Evolutionary conservation across 2,113 vertebrate genomes (phyloP).

Genomic region (Equus quagga): DNA sequence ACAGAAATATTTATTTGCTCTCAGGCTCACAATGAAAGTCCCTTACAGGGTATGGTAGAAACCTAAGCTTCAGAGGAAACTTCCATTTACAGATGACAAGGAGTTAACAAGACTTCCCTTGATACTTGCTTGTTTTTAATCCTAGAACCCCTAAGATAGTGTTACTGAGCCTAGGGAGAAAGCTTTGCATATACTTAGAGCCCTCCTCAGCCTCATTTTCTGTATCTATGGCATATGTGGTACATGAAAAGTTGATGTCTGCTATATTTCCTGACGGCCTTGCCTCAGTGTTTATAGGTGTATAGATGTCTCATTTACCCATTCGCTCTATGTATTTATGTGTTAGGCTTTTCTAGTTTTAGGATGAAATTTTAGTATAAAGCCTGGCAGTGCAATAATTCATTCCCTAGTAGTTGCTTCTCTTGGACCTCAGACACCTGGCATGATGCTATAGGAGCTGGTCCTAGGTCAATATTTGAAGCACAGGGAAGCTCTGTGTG

Average conservation of each 20-base stretch:
- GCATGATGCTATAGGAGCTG: conserved; percentile 61
- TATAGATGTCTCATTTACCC: background rate
- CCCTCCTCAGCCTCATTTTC: background rate
- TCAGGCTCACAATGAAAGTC: conserved; percentile 53
- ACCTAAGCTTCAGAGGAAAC: conserved; percentile 56
- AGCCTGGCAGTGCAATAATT: conserved; percentile 35
- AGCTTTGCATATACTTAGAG: background rate
- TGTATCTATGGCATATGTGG: background rate
- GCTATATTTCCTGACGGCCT: background rate
- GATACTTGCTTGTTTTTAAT: conserved; percentile 58
- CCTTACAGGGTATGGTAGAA: conserved; percentile 49
- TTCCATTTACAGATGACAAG: conserved; percentile 45
- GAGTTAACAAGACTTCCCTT: conserved; percentile 44
- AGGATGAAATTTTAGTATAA: conserved; percentile 40
- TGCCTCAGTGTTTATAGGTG: conserved; percentile 10
- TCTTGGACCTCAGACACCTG: conserved; percentile 55
- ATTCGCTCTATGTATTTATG: conserved; percentile 6
- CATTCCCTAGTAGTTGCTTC: conserved; percentile 17
- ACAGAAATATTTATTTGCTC: conserved; percentile 68
- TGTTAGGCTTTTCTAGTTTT: conserved; percentile 37
- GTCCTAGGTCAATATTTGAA: conserved; percentile 78
- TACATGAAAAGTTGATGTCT: conserved; percentile 10
- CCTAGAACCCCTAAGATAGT: background rate
- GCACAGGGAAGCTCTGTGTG: conserved; percentile 71
- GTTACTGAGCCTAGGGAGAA: background rate